A percentile compares a stretch with the other conserved stretches of the same genome.
Conservation (phyloP, 2,113 vertebrate genomes). For the Orientallactaga bullata region DNA sequence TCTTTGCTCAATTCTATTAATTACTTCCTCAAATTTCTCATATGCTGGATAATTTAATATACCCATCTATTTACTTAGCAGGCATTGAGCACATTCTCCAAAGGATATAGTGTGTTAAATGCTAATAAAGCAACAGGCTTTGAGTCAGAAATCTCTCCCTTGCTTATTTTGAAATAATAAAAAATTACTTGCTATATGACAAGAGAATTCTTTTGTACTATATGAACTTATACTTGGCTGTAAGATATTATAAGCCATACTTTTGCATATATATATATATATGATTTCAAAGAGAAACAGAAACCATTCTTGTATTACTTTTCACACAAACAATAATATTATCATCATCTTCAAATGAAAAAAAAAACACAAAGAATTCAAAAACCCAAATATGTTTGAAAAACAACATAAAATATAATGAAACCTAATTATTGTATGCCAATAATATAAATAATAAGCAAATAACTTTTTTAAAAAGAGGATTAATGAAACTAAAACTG, state of each 20-base stretch:
- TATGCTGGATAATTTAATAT: background rate
- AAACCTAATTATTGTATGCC: too few species aligned
- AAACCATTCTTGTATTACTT: background rate
- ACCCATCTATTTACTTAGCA: background rate
- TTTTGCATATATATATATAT: background rate
- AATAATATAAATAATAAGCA: too few species aligned
- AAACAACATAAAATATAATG: too few species aligned
- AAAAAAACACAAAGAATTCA: background rate
- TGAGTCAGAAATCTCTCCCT: background rate
- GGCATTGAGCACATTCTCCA: background rate
- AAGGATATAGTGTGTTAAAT: background rate
- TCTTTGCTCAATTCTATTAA: background rate
- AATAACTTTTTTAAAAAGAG: too few species aligned
- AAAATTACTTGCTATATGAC: background rate
- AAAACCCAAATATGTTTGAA: background rate
- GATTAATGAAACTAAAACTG: background rate
- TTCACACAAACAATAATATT: background rate
- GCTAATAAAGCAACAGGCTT: background rate
- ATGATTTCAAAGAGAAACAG: background rate
- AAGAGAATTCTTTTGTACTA: background rate
- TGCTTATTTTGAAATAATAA: slow-evolving; percentile 18
- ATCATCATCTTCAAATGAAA: background rate
- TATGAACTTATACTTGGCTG: background rate
- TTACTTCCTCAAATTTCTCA: slow-evolving; percentile 1
- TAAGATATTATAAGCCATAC: background rate